Conservation (phyloP, 2,797 vertebrate genomes). For the Enteromius viviparus region DNA sequence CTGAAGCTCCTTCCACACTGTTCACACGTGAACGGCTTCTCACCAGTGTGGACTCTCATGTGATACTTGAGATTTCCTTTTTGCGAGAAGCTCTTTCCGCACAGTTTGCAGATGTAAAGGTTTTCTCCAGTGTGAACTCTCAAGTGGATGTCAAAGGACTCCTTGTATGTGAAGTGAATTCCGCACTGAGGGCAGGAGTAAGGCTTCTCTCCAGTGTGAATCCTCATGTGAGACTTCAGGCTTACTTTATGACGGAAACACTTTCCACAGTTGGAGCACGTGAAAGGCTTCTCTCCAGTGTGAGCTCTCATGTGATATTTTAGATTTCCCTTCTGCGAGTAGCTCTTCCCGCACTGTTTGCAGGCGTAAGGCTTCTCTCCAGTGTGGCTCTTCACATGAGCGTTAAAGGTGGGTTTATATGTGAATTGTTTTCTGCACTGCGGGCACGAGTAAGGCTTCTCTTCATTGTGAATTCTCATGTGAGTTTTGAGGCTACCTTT, state of each 20-base stretch:
- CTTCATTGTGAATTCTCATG: not conserved
- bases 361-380: not conserved
- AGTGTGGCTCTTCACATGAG: constrained; percentile 12
- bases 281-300: constrained; percentile 7
- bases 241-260: constrained; percentile 2
- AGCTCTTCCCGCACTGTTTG: constrained; percentile 5
- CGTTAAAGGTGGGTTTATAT: not conserved
- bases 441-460: not conserved
- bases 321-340: constrained; percentile 2
- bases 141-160: constrained; percentile 14
- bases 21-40: not conserved
- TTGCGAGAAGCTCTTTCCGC: constrained; percentile 12
- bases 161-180: not conserved
- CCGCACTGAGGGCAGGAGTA: not conserved
- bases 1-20: not conserved
- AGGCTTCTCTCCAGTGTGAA: not conserved
- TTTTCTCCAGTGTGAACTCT: not conserved
- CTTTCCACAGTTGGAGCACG: not conserved
- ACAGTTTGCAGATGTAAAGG: not conserved
- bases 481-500: constrained; percentile 18
- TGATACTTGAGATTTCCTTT: constrained; percentile 15
- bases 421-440: not conserved
- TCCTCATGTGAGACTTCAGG: constrained; percentile 19
- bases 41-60: not conserved
- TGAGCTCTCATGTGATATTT: constrained; percentile 4